Evolutionary conservation across 2,888 invertebrate species (phyloP).

Genomic region (Elegia similella): DNA sequence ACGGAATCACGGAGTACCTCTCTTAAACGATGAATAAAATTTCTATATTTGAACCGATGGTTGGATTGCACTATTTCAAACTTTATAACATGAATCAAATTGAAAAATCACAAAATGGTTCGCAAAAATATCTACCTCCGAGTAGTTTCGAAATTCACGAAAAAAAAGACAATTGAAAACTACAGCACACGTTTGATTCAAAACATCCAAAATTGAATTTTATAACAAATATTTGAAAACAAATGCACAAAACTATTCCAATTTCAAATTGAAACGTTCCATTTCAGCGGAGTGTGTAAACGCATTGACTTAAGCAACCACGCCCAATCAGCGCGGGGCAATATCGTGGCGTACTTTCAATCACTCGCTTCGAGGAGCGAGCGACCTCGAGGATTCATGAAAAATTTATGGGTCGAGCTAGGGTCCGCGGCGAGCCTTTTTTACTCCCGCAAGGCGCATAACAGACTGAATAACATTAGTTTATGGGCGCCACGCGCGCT

Average conservation of each 20-base stretch:
- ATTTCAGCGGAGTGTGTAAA: constrained; percentile 20
- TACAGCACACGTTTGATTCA: constrained; percentile 1
- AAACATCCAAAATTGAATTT: background rate
- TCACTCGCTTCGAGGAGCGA: constrained; percentile 41
- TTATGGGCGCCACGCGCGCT: constrained; percentile 57
- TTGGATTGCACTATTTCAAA: too few relatives aligned
- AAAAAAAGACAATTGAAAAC: background rate
- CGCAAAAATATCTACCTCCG: background rate
- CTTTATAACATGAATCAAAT: background rate
- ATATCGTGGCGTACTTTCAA: constrained; percentile 66
- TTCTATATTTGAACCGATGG: too few relatives aligned
- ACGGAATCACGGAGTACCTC: too few relatives aligned
- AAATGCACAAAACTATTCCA: constrained; percentile 20
- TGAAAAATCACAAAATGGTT: background rate
- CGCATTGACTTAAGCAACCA: constrained; percentile 25
- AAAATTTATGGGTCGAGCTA: constrained; percentile 62
- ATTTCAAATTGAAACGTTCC: constrained; percentile 22
- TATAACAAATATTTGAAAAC: constrained; percentile 3
- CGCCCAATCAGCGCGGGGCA: constrained; percentile 52
- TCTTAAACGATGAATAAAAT: too few relatives aligned
- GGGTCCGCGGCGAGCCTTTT: constrained; percentile 27
- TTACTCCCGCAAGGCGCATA: constrained; percentile 59
- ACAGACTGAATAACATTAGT: constrained; percentile 70
- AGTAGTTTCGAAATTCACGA: background rate
- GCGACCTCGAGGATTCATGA: constrained; percentile 59